Evolutionary conservation across 2,797 vertebrate species (phyloP).

Genomic region (Dromococcyx pavoninus): DNA sequence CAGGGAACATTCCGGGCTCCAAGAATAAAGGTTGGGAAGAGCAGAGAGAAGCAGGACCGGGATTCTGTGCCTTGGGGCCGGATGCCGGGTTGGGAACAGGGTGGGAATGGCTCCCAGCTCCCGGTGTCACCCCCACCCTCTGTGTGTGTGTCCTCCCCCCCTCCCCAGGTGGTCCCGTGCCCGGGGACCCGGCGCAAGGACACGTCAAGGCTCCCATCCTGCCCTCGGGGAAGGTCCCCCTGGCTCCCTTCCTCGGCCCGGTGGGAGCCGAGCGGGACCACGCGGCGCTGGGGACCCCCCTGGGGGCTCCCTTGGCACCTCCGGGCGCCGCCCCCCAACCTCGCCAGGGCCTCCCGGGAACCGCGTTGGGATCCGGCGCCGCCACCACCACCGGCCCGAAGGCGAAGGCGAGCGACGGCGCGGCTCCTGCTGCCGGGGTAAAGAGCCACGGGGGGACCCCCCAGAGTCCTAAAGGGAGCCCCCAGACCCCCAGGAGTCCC

Average conservation of each 20-base stretch:
- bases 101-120: too few relatives aligned
- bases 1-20: too few relatives aligned
- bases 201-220: slow-evolving; percentile 76
- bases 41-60: too few relatives aligned
- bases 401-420: slow-evolving; percentile 67
- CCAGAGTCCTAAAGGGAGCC: too few relatives aligned
- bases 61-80: background rate
- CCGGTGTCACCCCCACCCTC: background rate
- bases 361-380: slow-evolving; percentile 74
- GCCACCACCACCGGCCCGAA: slow-evolving; percentile 52
- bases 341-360: slow-evolving; percentile 76
- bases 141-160: too few relatives aligned
- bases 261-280: slow-evolving; percentile 79
- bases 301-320: slow-evolving; percentile 70
- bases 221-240: slow-evolving; percentile 35
- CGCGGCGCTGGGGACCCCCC: slow-evolving; percentile 63
- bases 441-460: background rate
- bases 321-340: slow-evolving; percentile 64
- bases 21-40: background rate
- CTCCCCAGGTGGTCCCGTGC: background rate
- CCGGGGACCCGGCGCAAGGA: slow-evolving; percentile 67
- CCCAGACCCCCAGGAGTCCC: background rate
- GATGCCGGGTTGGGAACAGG: too few relatives aligned
- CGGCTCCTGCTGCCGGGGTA: slow-evolving; percentile 77
- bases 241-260: slow-evolving; percentile 67